Conservation (phyloP, 2,113 vertebrate species). For the Brachirus orientalis region DNA sequence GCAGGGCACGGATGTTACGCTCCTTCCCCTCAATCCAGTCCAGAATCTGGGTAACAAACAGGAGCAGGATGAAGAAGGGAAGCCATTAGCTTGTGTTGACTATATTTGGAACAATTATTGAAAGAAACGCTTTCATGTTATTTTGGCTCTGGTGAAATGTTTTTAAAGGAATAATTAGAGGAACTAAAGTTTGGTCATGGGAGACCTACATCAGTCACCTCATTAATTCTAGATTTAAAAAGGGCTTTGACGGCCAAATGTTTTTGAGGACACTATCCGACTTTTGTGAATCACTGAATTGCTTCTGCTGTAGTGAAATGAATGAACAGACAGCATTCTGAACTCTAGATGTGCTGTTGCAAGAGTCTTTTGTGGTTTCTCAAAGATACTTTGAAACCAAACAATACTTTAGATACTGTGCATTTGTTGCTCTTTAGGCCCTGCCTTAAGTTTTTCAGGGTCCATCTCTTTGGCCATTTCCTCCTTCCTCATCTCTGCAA, state of each 20-base stretch:
- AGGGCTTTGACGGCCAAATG: too few relatives aligned
- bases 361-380: too few relatives aligned
- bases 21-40: slow-evolving; percentile 99
- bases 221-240: slow-evolving; percentile 27
- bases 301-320: slow-evolving; percentile 10
- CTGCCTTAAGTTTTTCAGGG: slow-evolving; percentile 96
- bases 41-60: slow-evolving; percentile 85
- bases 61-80: neutral
- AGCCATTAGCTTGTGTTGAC: slow-evolving; percentile 21
- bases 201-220: too few relatives aligned
- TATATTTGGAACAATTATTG: slow-evolving; percentile 35
- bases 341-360: slow-evolving; percentile 9
- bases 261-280: slow-evolving; percentile 20
- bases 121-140: slow-evolving; percentile 20
- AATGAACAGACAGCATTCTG: neutral
- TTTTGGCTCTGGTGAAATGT: slow-evolving; percentile 30
- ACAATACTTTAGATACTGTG: neutral
- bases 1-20: slow-evolving; percentile 94
- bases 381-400: neutral
- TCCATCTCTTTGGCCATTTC: slow-evolving; percentile 99
- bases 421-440: neutral
- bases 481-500: slow-evolving; percentile 99
- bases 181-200: too few relatives aligned
- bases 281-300: slow-evolving; percentile 27
- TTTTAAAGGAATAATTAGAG: slow-evolving; percentile 32